Percentiles rank a stretch among this genome's conserved stretches.
Evolutionary conservation across 2,888 invertebrate species (phyloP).

Genomic region (Timema cristinae): DNA sequence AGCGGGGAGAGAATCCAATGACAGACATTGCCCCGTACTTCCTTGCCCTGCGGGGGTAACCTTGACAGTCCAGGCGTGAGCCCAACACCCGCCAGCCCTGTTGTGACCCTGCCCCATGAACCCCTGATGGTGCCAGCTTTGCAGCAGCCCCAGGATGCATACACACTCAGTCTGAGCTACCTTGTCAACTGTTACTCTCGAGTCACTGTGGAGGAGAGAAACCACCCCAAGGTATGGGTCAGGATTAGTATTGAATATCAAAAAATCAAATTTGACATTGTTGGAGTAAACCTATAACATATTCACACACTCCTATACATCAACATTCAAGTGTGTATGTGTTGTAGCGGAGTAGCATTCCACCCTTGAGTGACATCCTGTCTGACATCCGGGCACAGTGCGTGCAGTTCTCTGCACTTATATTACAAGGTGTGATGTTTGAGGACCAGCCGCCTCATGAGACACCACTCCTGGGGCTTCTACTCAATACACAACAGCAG

Average conservation of each 20-base stretch:
- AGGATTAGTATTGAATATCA: no score
- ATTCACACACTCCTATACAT: neutral
- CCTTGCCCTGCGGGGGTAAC: slow-evolving; percentile 36
- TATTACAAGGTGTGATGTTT: slow-evolving; percentile 50
- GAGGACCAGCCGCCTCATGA: slow-evolving; percentile 43
- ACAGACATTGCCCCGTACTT: slow-evolving; percentile 45
- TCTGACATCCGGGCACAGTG: slow-evolving; percentile 53
- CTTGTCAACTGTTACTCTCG: slow-evolving; percentile 64
- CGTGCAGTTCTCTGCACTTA: slow-evolving; percentile 56
- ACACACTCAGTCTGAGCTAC: slow-evolving; percentile 45
- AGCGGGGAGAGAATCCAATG: slow-evolving; percentile 55
- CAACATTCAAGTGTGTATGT: neutral
- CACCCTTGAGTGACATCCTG: slow-evolving; percentile 66
- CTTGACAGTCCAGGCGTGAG: slow-evolving; percentile 45
- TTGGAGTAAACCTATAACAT: neutral
- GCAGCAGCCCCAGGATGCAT: slow-evolving; percentile 43
- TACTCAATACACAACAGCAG: slow-evolving; percentile 53
- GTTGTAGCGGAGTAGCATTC: slow-evolving; percentile 62
- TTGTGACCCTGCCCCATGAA: slow-evolving; percentile 44
- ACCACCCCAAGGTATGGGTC: slow-evolving; percentile 60
- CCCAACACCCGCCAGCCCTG: slow-evolving; percentile 43
- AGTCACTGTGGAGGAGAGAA: slow-evolving; percentile 68
- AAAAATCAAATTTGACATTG: no score
- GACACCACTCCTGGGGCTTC: slow-evolving; percentile 64
- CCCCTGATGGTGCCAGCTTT: slow-evolving; percentile 45